A percentile compares a stretch with the other conserved stretches of the same genome.
Evolutionary conservation across 1,140 invertebrate genomes (phyloP).

Genomic region (Drosophila kanapiae): DNA sequence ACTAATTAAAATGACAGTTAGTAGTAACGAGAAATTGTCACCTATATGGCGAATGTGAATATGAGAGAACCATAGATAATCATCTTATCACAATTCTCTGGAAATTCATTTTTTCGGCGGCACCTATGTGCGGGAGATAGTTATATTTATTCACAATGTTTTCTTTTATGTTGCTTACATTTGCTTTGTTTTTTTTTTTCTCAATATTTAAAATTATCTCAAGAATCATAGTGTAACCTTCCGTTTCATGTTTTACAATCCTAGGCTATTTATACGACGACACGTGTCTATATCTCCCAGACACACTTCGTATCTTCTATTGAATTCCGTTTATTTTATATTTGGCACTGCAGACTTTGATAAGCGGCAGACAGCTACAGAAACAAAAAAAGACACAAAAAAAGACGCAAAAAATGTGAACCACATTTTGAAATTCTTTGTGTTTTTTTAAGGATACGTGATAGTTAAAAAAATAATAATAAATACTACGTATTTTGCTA

Average conservation of each 20-base stretch:
- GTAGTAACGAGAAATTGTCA: too few species aligned
- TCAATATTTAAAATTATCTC: background rate
- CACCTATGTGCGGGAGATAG: background rate
- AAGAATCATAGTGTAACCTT: background rate
- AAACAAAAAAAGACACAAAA: too few species aligned
- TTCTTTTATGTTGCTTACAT: too few species aligned
- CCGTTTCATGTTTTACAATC: slow-evolving; percentile 1
- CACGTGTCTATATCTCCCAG: background rate
- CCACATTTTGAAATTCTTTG: too few species aligned
- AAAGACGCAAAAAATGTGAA: too few species aligned
- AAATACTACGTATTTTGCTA: background rate
- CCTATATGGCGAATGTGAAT: too few species aligned
- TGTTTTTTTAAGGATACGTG: too few species aligned
- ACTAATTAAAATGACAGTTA: too few species aligned
- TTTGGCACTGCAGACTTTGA: background rate
- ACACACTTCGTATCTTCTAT: slow-evolving; percentile 1
- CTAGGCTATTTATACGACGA: background rate
- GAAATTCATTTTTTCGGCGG: background rate
- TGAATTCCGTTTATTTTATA: slow-evolving; percentile 1
- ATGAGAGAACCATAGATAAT: background rate
- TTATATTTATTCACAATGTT: background rate
- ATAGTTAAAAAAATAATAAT: background rate
- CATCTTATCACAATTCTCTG: background rate
- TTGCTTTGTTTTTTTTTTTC: background rate
- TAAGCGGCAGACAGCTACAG: background rate